Evolutionary conservation across 2,888 invertebrate species (phyloP), one percentile per base, ranked within the genome.

Genomic region (Tetanocera ferruginea): DNA sequence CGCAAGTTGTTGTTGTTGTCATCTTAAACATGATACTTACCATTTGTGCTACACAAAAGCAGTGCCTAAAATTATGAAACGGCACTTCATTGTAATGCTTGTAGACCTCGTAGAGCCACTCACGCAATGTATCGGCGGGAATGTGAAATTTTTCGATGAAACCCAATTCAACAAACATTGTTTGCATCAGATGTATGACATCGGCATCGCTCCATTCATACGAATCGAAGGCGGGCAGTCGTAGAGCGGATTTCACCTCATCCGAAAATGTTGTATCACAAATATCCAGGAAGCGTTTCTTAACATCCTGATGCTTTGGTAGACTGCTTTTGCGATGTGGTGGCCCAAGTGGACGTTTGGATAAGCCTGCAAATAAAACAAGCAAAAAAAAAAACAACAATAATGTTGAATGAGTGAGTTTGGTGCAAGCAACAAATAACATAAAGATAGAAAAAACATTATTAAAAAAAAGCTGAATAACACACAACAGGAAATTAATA

Each of bases 21-120:
- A 43, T 11, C 43, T 43, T 43, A 1, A 1, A 11, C 2, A 11
- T 43, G 11, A 11, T 6, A 91, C 91, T 91, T 90, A 95, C 95
- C 95, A 96, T 96, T 91, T 96, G 96, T 79, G 95, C 93, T 82
- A 96, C 96, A 91, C 95, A 95, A 90, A 96, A 96, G 89, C 95
- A 95, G 88, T 96, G 96, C 83, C 95, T 92, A 90, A 96, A 96
- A 91, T 96, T 96, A 90, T 96, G 96, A 90, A 96, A 96, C 80
- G 95, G 95, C 87, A 96, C 95, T 90, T 95, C 95, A 90, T 95
- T 94, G 91, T 96, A 96, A 89, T 94, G 94, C 89, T 94, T 94
- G 90, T 94, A 95, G 83, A 94, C 93, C 89, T 94, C 93, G 87
- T 93, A 94, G 75, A 95, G 91, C 91, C 94, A 95, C 88, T 93